A percentile compares a stretch with the other conserved stretches of the same genome.
These are phyloP conservation scores for Danio albolineatus DNA, from an alignment of 2,797 vertebrate genomes.

Conservation along the genomic window DNA sequence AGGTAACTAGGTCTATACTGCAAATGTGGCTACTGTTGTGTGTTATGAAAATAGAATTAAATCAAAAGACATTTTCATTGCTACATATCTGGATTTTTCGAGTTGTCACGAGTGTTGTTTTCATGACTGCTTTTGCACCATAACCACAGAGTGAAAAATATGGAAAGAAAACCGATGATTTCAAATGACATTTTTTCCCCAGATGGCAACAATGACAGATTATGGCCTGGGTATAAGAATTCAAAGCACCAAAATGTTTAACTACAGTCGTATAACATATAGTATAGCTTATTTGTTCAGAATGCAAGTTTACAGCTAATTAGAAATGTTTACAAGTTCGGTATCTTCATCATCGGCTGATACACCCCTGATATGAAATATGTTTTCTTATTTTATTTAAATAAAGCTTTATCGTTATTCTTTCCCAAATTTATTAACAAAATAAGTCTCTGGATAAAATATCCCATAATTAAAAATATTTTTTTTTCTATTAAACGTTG, in stretches of 20 bases:
- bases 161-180: slow-evolving; percentile 20
- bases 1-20: slow-evolving; percentile 12
- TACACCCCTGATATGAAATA: slow-evolving; percentile 65
- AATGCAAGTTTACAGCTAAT: slow-evolving; percentile 63
- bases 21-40: slow-evolving; percentile 48
- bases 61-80: slow-evolving; percentile 54
- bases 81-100: slow-evolving; percentile 55
- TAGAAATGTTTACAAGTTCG: slow-evolving; percentile 58
- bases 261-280: slow-evolving; percentile 55
- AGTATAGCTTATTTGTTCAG: slow-evolving; percentile 53
- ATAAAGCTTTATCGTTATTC: slow-evolving; percentile 66
- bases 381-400: slow-evolving; percentile 61
- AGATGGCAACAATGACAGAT: slow-evolving; percentile 46
- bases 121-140: slow-evolving; percentile 39
- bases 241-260: slow-evolving; percentile 61
- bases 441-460: slow-evolving; percentile 74
- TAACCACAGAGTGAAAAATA: slow-evolving; percentile 28
- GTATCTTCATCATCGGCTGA: slow-evolving; percentile 56
- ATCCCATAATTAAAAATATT: slow-evolving; percentile 69
- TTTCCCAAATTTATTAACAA: slow-evolving; percentile 68
- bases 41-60: slow-evolving; percentile 29
- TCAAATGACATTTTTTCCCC: background rate
- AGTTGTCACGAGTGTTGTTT: slow-evolving; percentile 63
- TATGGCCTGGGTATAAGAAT: slow-evolving; percentile 59
- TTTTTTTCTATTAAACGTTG: slow-evolving; percentile 60